Conservation (phyloP, 2,113 vertebrate genomes). For the Thunnus thynnus region DNA sequence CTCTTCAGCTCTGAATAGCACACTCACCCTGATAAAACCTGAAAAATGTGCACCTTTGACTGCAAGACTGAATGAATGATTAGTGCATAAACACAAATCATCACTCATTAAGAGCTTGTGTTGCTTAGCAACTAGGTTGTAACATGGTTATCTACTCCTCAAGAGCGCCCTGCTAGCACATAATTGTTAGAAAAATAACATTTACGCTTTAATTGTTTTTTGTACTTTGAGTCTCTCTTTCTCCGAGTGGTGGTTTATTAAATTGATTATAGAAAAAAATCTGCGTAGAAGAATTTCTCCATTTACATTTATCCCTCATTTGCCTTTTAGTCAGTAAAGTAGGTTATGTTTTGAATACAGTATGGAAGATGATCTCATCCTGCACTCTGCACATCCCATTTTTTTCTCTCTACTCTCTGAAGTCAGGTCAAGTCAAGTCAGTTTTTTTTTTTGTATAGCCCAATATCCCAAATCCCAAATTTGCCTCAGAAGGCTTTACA, state of each 20-base stretch:
- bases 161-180: background rate
- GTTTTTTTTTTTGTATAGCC: too few species aligned
- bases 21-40: constrained; percentile 8
- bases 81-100: background rate
- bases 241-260: background rate
- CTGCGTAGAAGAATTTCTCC: background rate
- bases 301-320: background rate
- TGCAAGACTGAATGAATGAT: background rate
- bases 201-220: background rate
- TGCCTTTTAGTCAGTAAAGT: background rate
- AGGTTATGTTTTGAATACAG: background rate
- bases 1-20: constrained; percentile 11
- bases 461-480: too few species aligned
- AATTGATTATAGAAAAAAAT: background rate
- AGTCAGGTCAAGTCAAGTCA: too few species aligned
- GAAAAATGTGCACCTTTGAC: constrained; percentile 1
- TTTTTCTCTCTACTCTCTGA: background rate
- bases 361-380: background rate
- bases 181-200: constrained; percentile 8
- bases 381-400: background rate
- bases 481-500: too few species aligned
- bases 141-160: constrained; percentile 5
- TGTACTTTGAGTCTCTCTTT: background rate
- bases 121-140: constrained; percentile 30
- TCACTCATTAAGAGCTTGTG: constrained; percentile 1